Evolutionary conservation across 2,888 invertebrate genomes (phyloP), one percentile per base, ranked within the genome.

Genomic region (Tuta absoluta): DNA sequence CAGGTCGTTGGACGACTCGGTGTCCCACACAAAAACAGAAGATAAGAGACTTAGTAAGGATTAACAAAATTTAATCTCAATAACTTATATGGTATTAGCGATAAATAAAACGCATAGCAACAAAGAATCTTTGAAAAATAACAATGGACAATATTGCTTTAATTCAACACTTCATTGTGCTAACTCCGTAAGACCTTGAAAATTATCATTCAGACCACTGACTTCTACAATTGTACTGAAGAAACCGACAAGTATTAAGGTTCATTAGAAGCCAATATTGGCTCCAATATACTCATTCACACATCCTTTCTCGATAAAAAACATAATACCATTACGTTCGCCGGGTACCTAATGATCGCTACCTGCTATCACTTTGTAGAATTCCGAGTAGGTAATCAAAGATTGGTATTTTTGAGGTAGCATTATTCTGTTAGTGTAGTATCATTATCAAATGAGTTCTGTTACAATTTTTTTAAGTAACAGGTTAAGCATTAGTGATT

Each of bases 241-340:
- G 17, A 33, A 11, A 45, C 49, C 17, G 48, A 19, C 24, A 49
- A 17, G n/a, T 17, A 61, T 17, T 48, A 61, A 12, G 8, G 8
- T 48, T 48, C 48, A 61, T 61, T 61, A 61, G 49, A 19, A 45
- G 33, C 14, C 28, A 28, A 49, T 61, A 49, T 10, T 19, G 12
- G 28, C 23, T 33, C 19, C 11, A 5, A 49, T 19, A 48, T 2
- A 33, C 24, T 24, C 61, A 61, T 61, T 49, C 61, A 61, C 49
- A 61, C 48, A 61, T 61, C 61, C 61, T 61, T 49, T 49, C n/a
- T 49, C 48, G 49, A 61, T 61, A 61, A 61, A 61, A 61, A 41
- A 61, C 28, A 14, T 48, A 61, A 48, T 61, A 12, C 49, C 61
- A 49, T 33, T 19, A 28, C 33, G 33, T 33, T 14, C 24, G 28